Evolutionary conservation across 2,888 invertebrate species (phyloP).

Genomic region (Laspeyria flexula): DNA sequence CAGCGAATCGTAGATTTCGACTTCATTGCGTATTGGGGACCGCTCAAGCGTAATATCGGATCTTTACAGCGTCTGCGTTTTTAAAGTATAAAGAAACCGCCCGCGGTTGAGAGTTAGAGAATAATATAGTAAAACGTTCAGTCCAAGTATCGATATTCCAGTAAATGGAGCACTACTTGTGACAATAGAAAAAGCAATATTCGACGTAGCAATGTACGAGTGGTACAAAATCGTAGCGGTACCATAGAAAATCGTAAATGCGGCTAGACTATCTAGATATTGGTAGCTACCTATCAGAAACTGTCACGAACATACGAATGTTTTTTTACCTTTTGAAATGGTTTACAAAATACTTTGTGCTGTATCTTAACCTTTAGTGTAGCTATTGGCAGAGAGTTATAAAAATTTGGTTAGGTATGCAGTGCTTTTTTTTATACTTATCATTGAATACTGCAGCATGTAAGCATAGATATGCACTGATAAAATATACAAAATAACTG

Average conservation of each 20-base stretch:
- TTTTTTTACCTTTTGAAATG: too few relatives aligned
- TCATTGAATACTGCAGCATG: too few relatives aligned
- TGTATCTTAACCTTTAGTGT: too few relatives aligned
- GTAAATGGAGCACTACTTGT: slow-evolving; percentile 18
- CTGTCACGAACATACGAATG: neutral
- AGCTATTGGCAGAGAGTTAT: too few relatives aligned
- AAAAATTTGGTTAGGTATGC: too few relatives aligned
- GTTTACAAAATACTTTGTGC: too few relatives aligned
- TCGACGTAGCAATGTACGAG: slow-evolving; percentile 12
- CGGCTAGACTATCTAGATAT: neutral
- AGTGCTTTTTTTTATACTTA: too few relatives aligned
- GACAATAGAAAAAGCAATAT: slow-evolving; percentile 23
- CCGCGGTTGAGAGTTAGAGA: slow-evolving; percentile 5
- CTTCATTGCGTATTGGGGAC: slow-evolving; percentile 47
- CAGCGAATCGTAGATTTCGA: slow-evolving; percentile 48
- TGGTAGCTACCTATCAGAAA: neutral
- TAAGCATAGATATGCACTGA: too few relatives aligned
- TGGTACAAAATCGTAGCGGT: slow-evolving; percentile 15
- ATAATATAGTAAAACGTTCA: slow-evolving; percentile 17
- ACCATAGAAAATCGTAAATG: slow-evolving; percentile 3
- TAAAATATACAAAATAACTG: too few relatives aligned
- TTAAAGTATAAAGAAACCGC: slow-evolving; percentile 18
- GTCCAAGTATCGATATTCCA: slow-evolving; percentile 24
- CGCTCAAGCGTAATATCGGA: slow-evolving; percentile 38
- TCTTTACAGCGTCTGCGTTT: slow-evolving; percentile 39